These are phyloP conservation scores for Himalopsyche kuldschensis DNA, from an alignment of 2,888 invertebrate genomes.

Conservation along the genomic window DNA sequence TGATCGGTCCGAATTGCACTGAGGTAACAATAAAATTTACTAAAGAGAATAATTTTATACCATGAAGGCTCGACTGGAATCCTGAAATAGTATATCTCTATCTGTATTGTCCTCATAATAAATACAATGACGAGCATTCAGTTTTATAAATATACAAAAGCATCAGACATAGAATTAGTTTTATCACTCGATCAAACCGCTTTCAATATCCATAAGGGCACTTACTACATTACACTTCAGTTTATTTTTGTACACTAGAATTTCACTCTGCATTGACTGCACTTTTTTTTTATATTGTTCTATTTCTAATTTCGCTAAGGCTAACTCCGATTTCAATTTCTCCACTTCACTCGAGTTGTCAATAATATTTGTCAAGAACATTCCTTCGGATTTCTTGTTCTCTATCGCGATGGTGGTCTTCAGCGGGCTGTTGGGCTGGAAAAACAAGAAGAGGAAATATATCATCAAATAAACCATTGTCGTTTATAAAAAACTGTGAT, in stretches of 20 bases:
- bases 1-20: too few species aligned
- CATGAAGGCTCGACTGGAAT: too few species aligned
- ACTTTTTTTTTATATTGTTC: slow-evolving; percentile 49
- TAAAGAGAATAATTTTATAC: too few species aligned
- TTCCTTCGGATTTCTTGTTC: neutral
- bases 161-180: neutral
- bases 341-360: slow-evolving; percentile 43
- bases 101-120: too few species aligned
- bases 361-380: neutral
- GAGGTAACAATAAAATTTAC: too few species aligned
- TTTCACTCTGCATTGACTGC: slow-evolving; percentile 49
- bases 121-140: neutral
- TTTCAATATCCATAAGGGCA: slow-evolving; percentile 2
- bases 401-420: neutral
- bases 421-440: neutral
- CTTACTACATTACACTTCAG: slow-evolving; percentile 37
- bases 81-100: too few species aligned
- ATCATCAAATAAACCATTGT: too few species aligned
- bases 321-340: slow-evolving; percentile 47
- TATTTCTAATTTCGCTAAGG: slow-evolving; percentile 46
- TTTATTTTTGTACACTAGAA: slow-evolving; percentile 50
- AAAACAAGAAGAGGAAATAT: too few species aligned
- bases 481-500: too few species aligned
- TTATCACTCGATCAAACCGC: neutral
- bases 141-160: neutral